Percentiles rank a stretch among this genome's conserved stretches.
These are phyloP conservation scores for Moxostoma hubbsi DNA, from an alignment of 2,797 vertebrate genomes.

Conservation along the genomic window DNA sequence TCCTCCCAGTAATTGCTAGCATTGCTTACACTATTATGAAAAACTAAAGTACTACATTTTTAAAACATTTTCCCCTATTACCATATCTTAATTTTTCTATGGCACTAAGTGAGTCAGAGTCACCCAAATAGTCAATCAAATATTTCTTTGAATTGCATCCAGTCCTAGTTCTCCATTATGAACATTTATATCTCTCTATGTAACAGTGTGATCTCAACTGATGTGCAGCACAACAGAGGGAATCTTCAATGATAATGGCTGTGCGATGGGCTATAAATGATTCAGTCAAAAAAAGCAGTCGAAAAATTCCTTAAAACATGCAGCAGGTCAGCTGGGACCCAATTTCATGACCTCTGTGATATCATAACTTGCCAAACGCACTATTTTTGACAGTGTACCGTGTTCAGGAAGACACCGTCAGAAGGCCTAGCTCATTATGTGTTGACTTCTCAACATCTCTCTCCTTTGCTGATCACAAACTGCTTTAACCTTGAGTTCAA, in stretches of 20 bases:
- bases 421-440: constrained; percentile 14
- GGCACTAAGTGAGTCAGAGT: too few species aligned
- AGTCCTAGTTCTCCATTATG: not conserved
- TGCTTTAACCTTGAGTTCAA: constrained; percentile 37
- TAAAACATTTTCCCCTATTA: too few species aligned
- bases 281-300: constrained; percentile 29
- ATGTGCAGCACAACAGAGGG: constrained; percentile 30
- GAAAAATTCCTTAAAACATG: constrained; percentile 34
- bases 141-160: too few species aligned
- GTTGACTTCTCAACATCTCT: constrained; percentile 30
- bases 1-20: too few species aligned
- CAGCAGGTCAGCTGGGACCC: constrained; percentile 28
- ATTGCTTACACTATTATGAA: too few species aligned
- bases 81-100: too few species aligned
- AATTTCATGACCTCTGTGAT: constrained; percentile 14
- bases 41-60: too few species aligned
- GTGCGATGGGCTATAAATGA: not conserved
- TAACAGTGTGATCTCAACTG: not conserved
- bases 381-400: not conserved
- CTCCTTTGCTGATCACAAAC: constrained; percentile 35
- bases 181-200: not conserved
- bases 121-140: too few species aligned
- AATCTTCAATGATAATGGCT: constrained; percentile 16
- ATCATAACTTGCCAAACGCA: constrained; percentile 2
- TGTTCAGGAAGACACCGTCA: constrained; percentile 10